A percentile compares a stretch with the other conserved stretches of the same genome.
phyloP scores from a whole-genome alignment of 1,140 invertebrate species.

The Leucophenga varia region DNA sequence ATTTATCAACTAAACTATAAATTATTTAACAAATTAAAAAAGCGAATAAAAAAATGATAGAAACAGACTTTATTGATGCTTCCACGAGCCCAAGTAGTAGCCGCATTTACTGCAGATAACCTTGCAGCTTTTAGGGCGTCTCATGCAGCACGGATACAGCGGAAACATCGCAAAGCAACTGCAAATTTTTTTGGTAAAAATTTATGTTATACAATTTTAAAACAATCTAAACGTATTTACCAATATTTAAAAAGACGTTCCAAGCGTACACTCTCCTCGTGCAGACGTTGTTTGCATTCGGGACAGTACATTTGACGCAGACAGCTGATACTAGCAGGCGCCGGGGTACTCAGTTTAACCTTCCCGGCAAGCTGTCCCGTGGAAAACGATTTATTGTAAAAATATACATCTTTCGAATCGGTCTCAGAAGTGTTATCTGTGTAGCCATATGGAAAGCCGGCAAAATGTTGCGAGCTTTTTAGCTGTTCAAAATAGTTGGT shows the following conservation, averaged over 20 bases:
- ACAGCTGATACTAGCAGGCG: conserved; percentile 42
- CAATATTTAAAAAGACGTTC: conserved; percentile 40
- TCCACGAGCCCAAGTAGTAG: conserved; percentile 45
- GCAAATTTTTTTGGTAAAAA: conserved; percentile 2
- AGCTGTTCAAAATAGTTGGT: conserved; percentile 31
- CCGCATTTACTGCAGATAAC: conserved; percentile 48
- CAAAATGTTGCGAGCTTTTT: conserved; percentile 8
- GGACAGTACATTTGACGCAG: conserved; percentile 49
- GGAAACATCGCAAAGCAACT: conserved; percentile 45
- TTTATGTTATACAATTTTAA: neutral
- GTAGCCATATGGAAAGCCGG: conserved; percentile 46
- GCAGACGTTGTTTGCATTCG: conserved; percentile 41
- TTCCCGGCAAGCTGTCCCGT: conserved; percentile 39
- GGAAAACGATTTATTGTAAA: conserved; percentile 40
- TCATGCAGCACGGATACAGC: conserved; percentile 40
- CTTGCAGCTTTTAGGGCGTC: conserved; percentile 35
- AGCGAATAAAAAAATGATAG: conserved; percentile 21
- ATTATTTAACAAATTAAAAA: conserved; percentile 23
- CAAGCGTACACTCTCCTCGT: conserved; percentile 41
- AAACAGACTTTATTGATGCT: conserved; percentile 30
- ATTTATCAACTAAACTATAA: too few relatives aligned
- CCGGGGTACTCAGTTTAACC: conserved; percentile 25
- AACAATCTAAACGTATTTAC: conserved; percentile 20
- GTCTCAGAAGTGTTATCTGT: conserved; percentile 9
- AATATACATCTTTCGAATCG: conserved; percentile 20